Evolutionary conservation across 2,113 vertebrate genomes (phyloP).

Genomic region (Trinectes maculatus): DNA sequence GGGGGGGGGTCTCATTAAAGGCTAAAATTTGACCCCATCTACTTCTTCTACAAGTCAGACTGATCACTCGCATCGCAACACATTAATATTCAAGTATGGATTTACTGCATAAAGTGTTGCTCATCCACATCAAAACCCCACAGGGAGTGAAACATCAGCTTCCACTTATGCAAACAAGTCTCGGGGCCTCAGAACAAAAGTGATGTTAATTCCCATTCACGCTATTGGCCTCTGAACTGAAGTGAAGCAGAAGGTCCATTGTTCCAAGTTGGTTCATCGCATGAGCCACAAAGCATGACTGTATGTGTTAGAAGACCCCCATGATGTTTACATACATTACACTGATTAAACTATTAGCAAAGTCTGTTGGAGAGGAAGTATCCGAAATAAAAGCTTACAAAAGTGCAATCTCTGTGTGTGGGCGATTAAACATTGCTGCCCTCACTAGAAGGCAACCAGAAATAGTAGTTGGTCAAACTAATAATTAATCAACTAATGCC

Average conservation of each 20-base stretch:
- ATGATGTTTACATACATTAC: conserved; percentile 15
- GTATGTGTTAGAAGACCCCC: neutral
- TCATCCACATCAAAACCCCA: conserved; percentile 38
- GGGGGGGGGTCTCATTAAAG: too few species aligned
- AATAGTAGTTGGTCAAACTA: neutral
- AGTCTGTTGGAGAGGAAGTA: conserved; percentile 5
- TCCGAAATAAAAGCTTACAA: conserved; percentile 21
- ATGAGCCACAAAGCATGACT: conserved; percentile 8
- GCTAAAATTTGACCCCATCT: conserved; percentile 9
- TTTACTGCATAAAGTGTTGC: conserved; percentile 20
- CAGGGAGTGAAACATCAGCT: conserved; percentile 29
- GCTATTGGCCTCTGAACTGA: conserved; percentile 21
- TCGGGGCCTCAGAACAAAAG: conserved; percentile 41
- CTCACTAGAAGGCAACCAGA: neutral
- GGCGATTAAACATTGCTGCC: neutral
- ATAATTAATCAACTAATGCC: neutral
- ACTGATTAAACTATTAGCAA: conserved; percentile 38
- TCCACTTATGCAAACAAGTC: conserved; percentile 45
- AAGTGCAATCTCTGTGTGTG: neutral
- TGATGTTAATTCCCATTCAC: conserved; percentile 55
- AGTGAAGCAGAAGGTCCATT: conserved; percentile 14
- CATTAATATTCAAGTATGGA: conserved; percentile 34
- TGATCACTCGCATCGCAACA: conserved; percentile 26
- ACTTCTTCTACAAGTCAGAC: conserved; percentile 3
- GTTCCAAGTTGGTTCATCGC: conserved; percentile 10